These are phyloP conservation scores for Phenacoccus solenopsis DNA, from an alignment of 1,140 invertebrate genomes.

Conservation along the genomic window DNA sequence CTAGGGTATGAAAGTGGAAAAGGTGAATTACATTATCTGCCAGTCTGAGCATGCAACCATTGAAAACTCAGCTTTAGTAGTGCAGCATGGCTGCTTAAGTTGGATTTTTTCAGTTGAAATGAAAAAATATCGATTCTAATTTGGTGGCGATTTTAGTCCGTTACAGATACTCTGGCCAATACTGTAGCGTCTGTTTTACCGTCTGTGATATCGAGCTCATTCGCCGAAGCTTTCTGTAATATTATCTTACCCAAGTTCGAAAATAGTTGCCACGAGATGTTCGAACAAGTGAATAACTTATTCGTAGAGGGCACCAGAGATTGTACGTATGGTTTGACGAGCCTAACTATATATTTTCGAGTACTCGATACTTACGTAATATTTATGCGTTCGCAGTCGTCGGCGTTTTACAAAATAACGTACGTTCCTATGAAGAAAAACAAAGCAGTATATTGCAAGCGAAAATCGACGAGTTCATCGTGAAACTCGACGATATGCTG, in stretches of 20 bases:
- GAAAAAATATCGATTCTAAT: too few species aligned
- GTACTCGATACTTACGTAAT: too few species aligned
- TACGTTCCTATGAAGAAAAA: conserved; percentile 1
- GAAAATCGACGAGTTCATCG: background rate
- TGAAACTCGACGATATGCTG: background rate
- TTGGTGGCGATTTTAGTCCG: background rate
- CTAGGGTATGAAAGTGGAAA: too few species aligned
- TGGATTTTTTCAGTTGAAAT: too few species aligned
- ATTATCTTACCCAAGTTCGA: background rate
- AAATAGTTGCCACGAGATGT: background rate
- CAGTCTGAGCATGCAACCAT: too few species aligned
- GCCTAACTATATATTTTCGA: too few species aligned
- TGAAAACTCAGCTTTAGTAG: too few species aligned
- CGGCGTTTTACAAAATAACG: background rate
- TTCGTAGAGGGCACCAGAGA: background rate
- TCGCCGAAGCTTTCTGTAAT: background rate
- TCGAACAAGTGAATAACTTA: background rate
- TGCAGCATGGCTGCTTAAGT: too few species aligned
- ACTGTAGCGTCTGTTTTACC: background rate
- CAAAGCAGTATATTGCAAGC: background rate
- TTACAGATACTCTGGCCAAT: background rate
- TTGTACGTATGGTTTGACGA: background rate
- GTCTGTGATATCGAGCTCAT: background rate
- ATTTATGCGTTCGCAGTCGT: background rate
- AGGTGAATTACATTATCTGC: too few species aligned